A percentile compares a stretch with the other conserved stretches of the same genome.
These are phyloP conservation scores for Ashinkailepas kermadecensis DNA, from an alignment of 2,888 invertebrate species.

Conservation along the genomic window DNA sequence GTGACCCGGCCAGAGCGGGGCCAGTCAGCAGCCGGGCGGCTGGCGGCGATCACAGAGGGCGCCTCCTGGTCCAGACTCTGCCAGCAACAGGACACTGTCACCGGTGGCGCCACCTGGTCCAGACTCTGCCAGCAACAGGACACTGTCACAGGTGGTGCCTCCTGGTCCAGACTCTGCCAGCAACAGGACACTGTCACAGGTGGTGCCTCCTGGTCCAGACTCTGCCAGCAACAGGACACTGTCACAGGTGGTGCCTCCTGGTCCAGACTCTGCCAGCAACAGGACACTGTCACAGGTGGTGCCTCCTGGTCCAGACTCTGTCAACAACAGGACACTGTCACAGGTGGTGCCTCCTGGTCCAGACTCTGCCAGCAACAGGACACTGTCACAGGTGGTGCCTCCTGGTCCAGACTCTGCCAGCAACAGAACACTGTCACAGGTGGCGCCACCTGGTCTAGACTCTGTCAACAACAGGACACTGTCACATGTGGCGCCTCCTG, in stretches of 20 bases:
- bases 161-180: no score
- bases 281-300: no score
- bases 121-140: no score
- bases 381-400: not conserved
- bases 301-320: no score
- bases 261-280: no score
- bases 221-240: slow-evolving; percentile 34
- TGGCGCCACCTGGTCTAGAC: no score
- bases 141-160: no score
- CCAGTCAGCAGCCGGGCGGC: slow-evolving; percentile 42
- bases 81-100: slow-evolving; percentile 28
- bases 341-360: slow-evolving; percentile 39
- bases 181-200: slow-evolving; percentile 33
- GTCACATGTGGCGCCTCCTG: slow-evolving; percentile 37
- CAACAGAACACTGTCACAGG: no score
- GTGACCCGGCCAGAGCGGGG: slow-evolving; percentile 42
- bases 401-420: slow-evolving; percentile 29
- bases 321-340: slow-evolving; percentile 31
- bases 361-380: slow-evolving; percentile 36
- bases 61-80: slow-evolving; percentile 40
- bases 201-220: slow-evolving; percentile 40
- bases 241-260: slow-evolving; percentile 29
- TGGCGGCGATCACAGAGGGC: slow-evolving; percentile 37
- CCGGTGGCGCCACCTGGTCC: slow-evolving; percentile 28
- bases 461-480: slow-evolving; percentile 32